Percentiles rank a stretch among this genome's conserved stretches.
Conservation (phyloP, 2,888 invertebrate genomes). For the Perithous albicinctus region DNA sequence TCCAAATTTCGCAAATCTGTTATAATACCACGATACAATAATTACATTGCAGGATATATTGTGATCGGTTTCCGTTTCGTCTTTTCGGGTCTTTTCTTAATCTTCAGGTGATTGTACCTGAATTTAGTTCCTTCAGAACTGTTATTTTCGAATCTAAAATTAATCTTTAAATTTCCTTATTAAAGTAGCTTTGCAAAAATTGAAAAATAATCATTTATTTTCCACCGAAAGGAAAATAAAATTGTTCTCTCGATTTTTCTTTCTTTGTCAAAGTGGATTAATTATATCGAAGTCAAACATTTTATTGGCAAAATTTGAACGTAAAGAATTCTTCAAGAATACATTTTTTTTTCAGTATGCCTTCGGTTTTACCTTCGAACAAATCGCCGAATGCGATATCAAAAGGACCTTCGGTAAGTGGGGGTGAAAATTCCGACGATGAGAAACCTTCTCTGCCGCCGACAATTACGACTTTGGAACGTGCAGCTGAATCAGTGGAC, state of each 20-base stretch:
- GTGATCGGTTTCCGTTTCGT: background rate
- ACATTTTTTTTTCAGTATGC: too few relatives aligned
- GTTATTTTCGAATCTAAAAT: too few relatives aligned
- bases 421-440: background rate
- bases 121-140: background rate
- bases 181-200: too few relatives aligned
- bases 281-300: too few relatives aligned
- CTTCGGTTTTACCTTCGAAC: background rate
- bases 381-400: constrained; percentile 80
- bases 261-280: too few relatives aligned
- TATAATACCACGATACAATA: background rate
- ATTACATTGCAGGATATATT: too few relatives aligned
- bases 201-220: too few relatives aligned
- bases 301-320: too few relatives aligned
- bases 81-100: background rate
- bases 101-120: background rate
- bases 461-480: constrained; percentile 85
- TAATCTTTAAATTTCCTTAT: too few relatives aligned
- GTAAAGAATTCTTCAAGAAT: too few relatives aligned
- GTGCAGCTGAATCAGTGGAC: constrained; percentile 80
- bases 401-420: constrained; percentile 85
- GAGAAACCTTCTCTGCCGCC: constrained; percentile 68
- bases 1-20: background rate
- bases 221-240: too few relatives aligned
- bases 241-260: too few relatives aligned